Percentiles rank a stretch among this genome's conserved stretches.
Conservation (phyloP, 2,113 vertebrate genomes). For the Eptesicus fuscus region DNA sequence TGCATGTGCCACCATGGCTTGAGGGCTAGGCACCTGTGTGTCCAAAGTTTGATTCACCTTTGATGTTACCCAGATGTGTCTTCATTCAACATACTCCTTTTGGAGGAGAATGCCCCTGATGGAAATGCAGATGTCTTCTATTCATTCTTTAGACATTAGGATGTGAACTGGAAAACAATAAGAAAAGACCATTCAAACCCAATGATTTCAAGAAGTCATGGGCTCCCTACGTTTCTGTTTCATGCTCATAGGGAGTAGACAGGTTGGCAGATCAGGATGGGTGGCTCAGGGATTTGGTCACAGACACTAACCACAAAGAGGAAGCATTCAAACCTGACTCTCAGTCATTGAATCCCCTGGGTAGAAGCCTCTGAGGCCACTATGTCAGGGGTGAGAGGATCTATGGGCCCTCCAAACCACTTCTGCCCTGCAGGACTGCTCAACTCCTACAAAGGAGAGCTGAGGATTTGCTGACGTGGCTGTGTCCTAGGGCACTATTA, state of each 20-base stretch:
- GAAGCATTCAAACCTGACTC: no score
- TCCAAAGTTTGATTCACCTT: background rate
- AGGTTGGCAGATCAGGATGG: background rate
- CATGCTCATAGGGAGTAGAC: background rate
- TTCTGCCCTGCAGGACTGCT: background rate
- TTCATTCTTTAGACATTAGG: background rate
- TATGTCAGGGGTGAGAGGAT: background rate
- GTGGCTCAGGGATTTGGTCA: background rate
- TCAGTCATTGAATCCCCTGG: background rate
- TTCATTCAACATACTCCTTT: background rate
- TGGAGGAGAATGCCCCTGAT: background rate
- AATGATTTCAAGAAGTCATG: no score
- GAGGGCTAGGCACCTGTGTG: background rate
- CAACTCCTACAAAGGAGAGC: background rate
- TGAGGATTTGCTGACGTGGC: background rate
- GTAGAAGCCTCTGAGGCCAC: background rate
- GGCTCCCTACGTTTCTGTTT: background rate
- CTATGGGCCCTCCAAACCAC: background rate
- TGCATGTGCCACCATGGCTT: rapidly evolving
- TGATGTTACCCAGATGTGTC: background rate
- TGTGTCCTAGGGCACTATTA: rapidly evolving
- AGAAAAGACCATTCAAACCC: background rate
- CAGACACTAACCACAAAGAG: background rate
- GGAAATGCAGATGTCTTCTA: background rate
- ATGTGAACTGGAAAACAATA: background rate